Conservation (phyloP, 2,888 invertebrate species). For the Opisthograptis luteolata region DNA sequence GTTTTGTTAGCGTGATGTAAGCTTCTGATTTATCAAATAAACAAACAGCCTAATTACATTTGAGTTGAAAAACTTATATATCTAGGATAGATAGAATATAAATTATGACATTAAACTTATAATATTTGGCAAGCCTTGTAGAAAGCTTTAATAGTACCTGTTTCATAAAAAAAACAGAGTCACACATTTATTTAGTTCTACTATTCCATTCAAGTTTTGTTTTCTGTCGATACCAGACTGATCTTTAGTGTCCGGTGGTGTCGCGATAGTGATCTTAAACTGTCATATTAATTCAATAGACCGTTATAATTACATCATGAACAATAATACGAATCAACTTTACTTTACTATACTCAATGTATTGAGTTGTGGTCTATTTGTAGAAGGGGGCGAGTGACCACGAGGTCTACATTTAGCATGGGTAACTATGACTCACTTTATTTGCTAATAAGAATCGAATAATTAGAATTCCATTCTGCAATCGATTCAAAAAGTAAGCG, state of each 20-base stretch:
- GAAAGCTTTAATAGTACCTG: constrained; percentile 14
- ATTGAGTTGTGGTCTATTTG: neutral
- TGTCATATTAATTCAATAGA: constrained; percentile 53
- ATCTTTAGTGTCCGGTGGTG: constrained; percentile 40
- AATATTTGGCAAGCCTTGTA: constrained; percentile 12
- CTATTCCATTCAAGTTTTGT: neutral
- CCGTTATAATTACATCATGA: constrained; percentile 53
- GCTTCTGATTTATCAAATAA: too few species aligned
- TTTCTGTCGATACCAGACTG: constrained; percentile 22
- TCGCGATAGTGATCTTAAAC: constrained; percentile 52
- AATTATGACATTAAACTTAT: neutral
- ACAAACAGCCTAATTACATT: too few species aligned
- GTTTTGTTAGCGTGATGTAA: too few species aligned
- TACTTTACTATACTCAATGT: constrained; percentile 34
- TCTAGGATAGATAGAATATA: neutral
- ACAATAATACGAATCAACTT: constrained; percentile 56
- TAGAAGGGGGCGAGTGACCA: neutral
- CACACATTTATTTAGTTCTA: constrained; percentile 42
- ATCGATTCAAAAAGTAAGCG: constrained; percentile 9
- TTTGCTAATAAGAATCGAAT: constrained; percentile 17
- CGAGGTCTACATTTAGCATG: neutral
- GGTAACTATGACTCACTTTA: constrained; percentile 17
- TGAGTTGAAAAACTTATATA: neutral
- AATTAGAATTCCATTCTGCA: constrained; percentile 3
- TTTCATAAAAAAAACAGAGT: constrained; percentile 37